A percentile compares a stretch with the other conserved stretches of the same genome.
phyloP scores from a whole-genome alignment of 2,888 invertebrate genomes.

The Ophion ellenae region DNA sequence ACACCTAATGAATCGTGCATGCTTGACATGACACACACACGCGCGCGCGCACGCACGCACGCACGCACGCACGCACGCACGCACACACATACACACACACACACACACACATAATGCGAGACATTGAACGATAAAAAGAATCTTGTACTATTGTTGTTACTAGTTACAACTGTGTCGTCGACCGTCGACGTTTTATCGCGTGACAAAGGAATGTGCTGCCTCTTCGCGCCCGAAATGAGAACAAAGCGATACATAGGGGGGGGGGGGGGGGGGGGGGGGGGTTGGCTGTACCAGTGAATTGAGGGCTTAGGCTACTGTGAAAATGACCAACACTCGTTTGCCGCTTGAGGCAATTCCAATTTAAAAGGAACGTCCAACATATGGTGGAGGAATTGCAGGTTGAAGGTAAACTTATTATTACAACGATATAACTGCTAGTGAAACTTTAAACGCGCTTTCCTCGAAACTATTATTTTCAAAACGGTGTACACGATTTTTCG shows the following conservation, averaged over 20 bases:
- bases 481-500: no score
- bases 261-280: no score
- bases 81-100: not conserved
- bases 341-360: no score
- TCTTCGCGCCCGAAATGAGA: not conserved
- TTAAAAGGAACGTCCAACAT: no score
- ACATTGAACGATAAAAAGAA: constrained; percentile 1
- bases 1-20: constrained; percentile 12
- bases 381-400: no score
- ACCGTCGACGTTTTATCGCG: constrained; percentile 27
- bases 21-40: not conserved
- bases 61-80: no score
- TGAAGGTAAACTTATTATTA: no score
- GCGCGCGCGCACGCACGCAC: not conserved
- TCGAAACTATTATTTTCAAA: no score
- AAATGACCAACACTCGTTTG: no score
- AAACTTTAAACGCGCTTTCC: no score
- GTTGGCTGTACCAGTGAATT: not conserved
- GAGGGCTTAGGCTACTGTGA: no score
- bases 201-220: constrained; percentile 49
- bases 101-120: not conserved
- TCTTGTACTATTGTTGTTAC: constrained; percentile 47
- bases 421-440: no score
- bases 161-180: constrained; percentile 13
- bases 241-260: not conserved